Evolutionary conservation across 2,888 invertebrate genomes (phyloP), one percentile per base, ranked within the genome.

Genomic region (Synanthedon myopaeformis): DNA sequence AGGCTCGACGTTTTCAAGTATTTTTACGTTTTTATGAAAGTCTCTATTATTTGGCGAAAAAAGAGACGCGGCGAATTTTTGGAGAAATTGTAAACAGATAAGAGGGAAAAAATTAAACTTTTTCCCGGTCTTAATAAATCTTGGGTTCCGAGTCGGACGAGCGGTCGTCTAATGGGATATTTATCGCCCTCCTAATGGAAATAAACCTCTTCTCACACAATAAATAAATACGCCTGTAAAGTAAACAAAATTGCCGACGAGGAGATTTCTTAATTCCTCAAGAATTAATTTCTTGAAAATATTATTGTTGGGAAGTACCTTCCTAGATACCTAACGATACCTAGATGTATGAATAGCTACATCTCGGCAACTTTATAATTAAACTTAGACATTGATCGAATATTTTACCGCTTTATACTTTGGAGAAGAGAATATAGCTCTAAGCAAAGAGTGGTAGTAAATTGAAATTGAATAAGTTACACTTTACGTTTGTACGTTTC

Each of bases 111-210:
- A 77, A 75, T 69, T 70, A 67, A 74, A 76, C 56, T 71, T 70
- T 69, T 65, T 62, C 59, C 67, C 66, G 67, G 66, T 69, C 67
- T 69, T 75, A 75, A 78, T 82, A 82, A 82, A 82, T 82, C 76
- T 74, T 63, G 52, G 57, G 59, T 59, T 55, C 58, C 52, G 56
- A 55, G 51, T 54, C 52, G 64, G 66, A 62, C 64, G 63, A 61
- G 65, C 68, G 68, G 74, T 72, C 64, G 64, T 70, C 74, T 82
- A 81, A 84, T 81, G 81, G 73, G 79, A 77, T 84, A 82, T 83
- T 83, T 82, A 83, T 83, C 79, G 72, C 67, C 61, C 56, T 63
- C 66, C 65, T 70, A 70, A 73, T 74, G 77, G 68, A 70, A 76
- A 78, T 73, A 76, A 75, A 76, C 35, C 76, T 72, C 71, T 71